Evolutionary conservation across 2,797 vertebrate genomes (phyloP).

Genomic region (Lycodopsis pacificus): DNA sequence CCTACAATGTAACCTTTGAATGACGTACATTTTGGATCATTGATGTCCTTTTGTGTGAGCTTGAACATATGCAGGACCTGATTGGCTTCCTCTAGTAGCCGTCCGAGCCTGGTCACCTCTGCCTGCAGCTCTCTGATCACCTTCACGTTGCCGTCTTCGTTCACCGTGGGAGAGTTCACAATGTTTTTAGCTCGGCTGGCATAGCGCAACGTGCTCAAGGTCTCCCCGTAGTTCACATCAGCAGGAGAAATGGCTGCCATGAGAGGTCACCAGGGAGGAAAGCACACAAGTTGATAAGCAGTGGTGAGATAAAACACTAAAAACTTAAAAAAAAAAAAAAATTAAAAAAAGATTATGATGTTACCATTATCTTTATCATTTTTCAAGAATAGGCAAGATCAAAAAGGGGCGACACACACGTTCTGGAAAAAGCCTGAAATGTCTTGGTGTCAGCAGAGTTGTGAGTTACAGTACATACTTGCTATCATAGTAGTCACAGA

Average conservation of each 20-base stretch:
- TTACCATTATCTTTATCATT: not conserved
- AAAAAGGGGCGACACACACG: not conserved
- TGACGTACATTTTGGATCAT: constrained; percentile 11
- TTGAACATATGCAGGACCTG: constrained; percentile 82
- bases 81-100: constrained; percentile 89
- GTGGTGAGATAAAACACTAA: not conserved
- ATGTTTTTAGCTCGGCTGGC: constrained; percentile 97
- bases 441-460: constrained; percentile 7
- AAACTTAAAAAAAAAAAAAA: not conserved
- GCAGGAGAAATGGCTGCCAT: constrained; percentile 92
- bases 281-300: constrained; percentile 2
- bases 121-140: constrained; percentile 90
- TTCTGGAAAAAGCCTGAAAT: constrained; percentile 6
- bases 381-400: constrained; percentile 4
- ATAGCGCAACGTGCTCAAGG: constrained; percentile 94
- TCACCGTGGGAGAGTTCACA: constrained; percentile 95
- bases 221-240: constrained; percentile 95
- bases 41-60: constrained; percentile 13
- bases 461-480: constrained; percentile 84
- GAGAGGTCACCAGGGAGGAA: constrained; percentile 4
- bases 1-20: constrained; percentile 23
- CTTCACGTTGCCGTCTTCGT: constrained; percentile 92
- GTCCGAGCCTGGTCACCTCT: constrained; percentile 80
- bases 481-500: constrained; percentile 97
- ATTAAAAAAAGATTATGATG: not conserved